Percentiles rank a stretch among this genome's conserved stretches.
These are phyloP conservation scores for Sibirionetta formosa DNA, from an alignment of 2,797 vertebrate genomes.

Conservation along the genomic window DNA sequence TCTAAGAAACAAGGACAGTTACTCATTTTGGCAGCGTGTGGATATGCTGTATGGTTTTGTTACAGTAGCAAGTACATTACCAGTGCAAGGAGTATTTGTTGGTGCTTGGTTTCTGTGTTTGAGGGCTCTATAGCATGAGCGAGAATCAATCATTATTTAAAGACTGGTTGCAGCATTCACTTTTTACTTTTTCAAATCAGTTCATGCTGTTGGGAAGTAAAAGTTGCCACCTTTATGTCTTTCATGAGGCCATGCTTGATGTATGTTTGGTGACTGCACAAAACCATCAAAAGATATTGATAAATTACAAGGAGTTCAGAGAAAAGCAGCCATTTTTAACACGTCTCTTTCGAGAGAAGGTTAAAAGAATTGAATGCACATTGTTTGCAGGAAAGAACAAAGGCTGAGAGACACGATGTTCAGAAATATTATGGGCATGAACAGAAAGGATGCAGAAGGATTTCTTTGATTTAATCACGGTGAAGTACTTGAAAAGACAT, in stretches of 20 bases:
- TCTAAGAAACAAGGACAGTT: neutral
- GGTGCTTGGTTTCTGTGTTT: slow-evolving; percentile 22
- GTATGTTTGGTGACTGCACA: neutral
- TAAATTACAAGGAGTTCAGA: neutral
- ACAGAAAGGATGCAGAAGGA: neutral
- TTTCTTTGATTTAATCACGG: neutral
- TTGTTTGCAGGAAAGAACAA: neutral
- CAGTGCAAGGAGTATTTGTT: neutral
- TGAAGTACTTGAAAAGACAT: slow-evolving; percentile 23
- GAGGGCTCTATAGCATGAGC: neutral
- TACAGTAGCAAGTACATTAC: neutral
- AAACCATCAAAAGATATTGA: neutral
- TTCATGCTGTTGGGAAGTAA: neutral
- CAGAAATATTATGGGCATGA: neutral
- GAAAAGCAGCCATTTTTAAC: neutral
- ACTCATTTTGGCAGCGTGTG: neutral
- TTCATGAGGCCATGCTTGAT: neutral
- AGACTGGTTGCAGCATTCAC: neutral
- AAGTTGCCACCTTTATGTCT: neutral
- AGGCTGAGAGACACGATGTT: neutral
- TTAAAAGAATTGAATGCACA: neutral
- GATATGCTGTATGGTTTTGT: neutral
- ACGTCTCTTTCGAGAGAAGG: neutral
- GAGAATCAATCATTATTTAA: neutral
- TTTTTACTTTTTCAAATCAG: neutral